Base-by-base conservation (phyloP, 2,797 vertebrate species). In the Pseudomugil tenellus region DNA sequence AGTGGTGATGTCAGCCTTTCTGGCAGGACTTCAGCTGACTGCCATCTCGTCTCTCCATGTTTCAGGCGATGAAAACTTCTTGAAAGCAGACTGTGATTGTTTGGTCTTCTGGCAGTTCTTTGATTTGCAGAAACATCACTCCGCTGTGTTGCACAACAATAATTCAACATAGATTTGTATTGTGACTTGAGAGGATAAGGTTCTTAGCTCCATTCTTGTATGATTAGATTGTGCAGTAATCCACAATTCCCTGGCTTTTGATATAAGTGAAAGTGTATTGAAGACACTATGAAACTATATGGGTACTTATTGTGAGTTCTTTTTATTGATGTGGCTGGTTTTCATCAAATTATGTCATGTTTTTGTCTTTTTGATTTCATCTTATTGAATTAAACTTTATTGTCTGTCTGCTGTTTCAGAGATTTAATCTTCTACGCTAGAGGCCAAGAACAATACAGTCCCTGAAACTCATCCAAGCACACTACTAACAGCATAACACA, bases 341-440 rank as follows among this genome's bases (percentile, higher is more conserved):
- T 46, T 29, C 54, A 63, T 77, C 70, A 77, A 67, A 73, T 65
- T 64, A 67, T 67, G 67, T 49, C 59, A 43, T 28, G 32, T 56
- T 79, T 81, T 63, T 55, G 70, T 83, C 68, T 41, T 53, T 76
- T 70, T 70, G 28, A 82, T 74, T 79, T 80, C 28, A 73, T 70
- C 74, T 83, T 68, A 82, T 70, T 87, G 76, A 86, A 84, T 82
- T 73, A 57, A 21, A 75, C 67, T 80, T 81, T 63, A 79, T 58
- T 21, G 75, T 78, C 62, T n/a, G 29, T 70, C 80, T 74, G 74
- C 80, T 80, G 75, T 81, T 82, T 80, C 70, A 80, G 84, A 73
- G 86, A 89, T 88, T 77, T 77, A 76, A 86, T 83, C 85, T 80
- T 72, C 68, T 41, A 55, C 25, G 46, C 72, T 68, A 73, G 73